A percentile compares a stretch with the other conserved stretches of the same genome.
These are phyloP conservation scores for Natrix natrix DNA, from an alignment of 2,797 vertebrate species.

Conservation along the genomic window DNA sequence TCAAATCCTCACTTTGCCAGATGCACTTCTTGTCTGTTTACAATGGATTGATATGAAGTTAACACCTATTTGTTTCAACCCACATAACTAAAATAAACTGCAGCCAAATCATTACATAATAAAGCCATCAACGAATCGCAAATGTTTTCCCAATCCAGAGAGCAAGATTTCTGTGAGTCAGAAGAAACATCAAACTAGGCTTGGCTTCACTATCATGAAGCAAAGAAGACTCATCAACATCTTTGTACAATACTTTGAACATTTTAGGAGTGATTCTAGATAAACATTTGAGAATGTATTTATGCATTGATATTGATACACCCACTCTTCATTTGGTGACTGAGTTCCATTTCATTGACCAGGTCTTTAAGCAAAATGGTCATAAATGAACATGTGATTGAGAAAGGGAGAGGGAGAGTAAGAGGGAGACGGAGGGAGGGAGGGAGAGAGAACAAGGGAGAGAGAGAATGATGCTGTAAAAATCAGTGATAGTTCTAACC, in stretches of 20 bases:
- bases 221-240: no score
- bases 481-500: not conserved
- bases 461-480: not conserved
- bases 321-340: not conserved
- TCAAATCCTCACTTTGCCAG: conserved; percentile 12
- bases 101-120: not conserved
- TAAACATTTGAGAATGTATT: not conserved
- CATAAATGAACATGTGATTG: not conserved
- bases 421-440: no score
- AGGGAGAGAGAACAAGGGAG: not conserved
- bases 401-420: not conserved
- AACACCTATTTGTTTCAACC: not conserved
- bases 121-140: not conserved
- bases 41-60: not conserved
- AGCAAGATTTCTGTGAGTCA: not conserved
- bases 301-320: not conserved
- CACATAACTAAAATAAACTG: not conserved
- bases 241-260: not conserved
- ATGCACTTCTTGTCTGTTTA: not conserved
- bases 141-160: not conserved
- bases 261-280: not conserved
- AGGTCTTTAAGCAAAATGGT: not conserved
- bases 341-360: not conserved
- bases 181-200: not conserved
- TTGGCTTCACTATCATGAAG: not conserved